phyloP scores from a whole-genome alignment of 2,888 invertebrate genomes.

The Orthosia incerta region DNA sequence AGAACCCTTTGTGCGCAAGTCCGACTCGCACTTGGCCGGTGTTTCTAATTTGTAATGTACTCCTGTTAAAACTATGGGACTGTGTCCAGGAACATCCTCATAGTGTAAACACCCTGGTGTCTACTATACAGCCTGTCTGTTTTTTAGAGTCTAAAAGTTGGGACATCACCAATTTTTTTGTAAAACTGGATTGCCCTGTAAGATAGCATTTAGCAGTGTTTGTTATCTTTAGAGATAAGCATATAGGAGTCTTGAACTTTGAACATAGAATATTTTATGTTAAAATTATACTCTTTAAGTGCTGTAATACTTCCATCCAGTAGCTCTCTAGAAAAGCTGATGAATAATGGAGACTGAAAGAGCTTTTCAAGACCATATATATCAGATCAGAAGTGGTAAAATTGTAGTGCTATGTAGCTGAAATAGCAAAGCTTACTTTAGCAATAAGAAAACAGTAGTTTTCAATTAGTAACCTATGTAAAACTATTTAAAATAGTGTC shows the following conservation, averaged over 20 bases:
- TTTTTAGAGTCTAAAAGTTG: too few species aligned
- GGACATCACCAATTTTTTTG: too few species aligned
- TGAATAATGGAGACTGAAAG: neutral
- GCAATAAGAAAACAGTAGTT: neutral
- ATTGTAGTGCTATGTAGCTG: neutral
- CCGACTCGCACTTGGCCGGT: too few species aligned
- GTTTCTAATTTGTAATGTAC: too few species aligned
- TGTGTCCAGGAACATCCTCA: too few species aligned
- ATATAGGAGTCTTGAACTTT: neutral
- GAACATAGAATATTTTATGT: neutral
- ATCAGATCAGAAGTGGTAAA: neutral
- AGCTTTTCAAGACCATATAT: neutral
- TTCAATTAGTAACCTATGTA: neutral
- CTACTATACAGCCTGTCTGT: too few species aligned
- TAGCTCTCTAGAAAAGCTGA: neutral
- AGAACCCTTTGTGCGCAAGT: too few species aligned
- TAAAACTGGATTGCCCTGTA: neutral
- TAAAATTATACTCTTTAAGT: too few species aligned
- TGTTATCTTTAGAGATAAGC: conserved; percentile 48
- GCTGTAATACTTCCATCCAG: neutral
- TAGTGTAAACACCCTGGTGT: too few species aligned
- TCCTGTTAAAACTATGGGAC: too few species aligned
- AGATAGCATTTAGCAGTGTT: neutral
- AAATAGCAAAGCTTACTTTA: too few species aligned
- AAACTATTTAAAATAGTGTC: neutral